A percentile compares a stretch with the other conserved stretches of the same genome.
phyloP scores from a whole-genome alignment of 2,888 invertebrate species.

The Norana najaformis region DNA sequence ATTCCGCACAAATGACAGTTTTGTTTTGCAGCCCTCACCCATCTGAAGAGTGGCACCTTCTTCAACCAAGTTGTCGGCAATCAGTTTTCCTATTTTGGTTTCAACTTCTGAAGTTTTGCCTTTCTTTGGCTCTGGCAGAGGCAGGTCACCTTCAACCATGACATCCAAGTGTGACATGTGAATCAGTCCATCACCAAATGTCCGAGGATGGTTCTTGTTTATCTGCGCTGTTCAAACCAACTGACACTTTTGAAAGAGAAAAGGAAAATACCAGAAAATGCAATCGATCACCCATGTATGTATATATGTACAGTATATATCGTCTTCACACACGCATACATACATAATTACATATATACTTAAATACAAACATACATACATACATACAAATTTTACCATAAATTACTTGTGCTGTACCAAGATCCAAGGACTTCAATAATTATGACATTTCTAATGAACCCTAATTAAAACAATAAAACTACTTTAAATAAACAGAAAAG shows the following conservation, averaged over 20 bases:
- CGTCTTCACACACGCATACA: too few species aligned
- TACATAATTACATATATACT: too few species aligned
- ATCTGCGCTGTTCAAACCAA: slow-evolving; percentile 64
- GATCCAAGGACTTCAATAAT: not conserved
- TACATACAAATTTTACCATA: not conserved
- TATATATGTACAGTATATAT: not conserved
- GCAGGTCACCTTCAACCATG: slow-evolving; percentile 70
- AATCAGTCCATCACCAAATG: slow-evolving; percentile 87
- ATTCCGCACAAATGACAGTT: not conserved
- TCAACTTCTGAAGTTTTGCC: slow-evolving; percentile 70
- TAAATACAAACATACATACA: too few species aligned
- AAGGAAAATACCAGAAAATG: not conserved
- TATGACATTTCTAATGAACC: not conserved
- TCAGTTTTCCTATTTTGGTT: slow-evolving; percentile 79
- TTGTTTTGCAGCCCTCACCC: slow-evolving; percentile 65
- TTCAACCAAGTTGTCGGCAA: slow-evolving; percentile 86
- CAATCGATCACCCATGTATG: not conserved
- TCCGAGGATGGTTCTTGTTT: slow-evolving; percentile 86
- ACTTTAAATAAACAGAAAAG: not conserved
- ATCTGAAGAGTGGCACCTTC: slow-evolving; percentile 92
- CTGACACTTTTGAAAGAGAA: not conserved
- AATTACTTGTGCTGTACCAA: not conserved
- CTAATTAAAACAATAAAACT: not conserved
- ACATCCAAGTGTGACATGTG: slow-evolving; percentile 89
- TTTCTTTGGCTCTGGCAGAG: slow-evolving; percentile 69